Percentiles rank a stretch among this genome's conserved stretches.
Evolutionary conservation across 2,113 vertebrate genomes (phyloP).

Genomic region (Dipodomys ordii): DNA sequence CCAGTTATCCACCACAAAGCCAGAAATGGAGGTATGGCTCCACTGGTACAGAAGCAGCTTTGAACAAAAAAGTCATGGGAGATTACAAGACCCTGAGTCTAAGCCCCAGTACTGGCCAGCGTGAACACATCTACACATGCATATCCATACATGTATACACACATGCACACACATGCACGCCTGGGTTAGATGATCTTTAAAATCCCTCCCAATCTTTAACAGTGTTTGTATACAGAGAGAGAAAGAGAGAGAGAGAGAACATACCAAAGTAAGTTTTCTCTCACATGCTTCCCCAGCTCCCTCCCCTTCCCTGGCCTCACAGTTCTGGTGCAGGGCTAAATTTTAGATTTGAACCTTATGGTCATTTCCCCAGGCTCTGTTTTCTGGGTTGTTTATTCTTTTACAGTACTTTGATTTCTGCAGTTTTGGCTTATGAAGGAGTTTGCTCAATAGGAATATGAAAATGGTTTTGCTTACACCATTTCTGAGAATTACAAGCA

Average conservation of each 20-base stretch:
- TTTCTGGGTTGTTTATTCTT: conserved; percentile 64
- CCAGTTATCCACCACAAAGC: too few species aligned
- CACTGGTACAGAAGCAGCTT: too few species aligned
- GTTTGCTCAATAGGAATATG: conserved; percentile 67
- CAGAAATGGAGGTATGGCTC: too few species aligned
- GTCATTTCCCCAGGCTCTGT: conserved; percentile 43
- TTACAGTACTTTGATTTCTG: conserved; percentile 75
- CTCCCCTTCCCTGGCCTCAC: not conserved
- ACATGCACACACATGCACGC: too few species aligned
- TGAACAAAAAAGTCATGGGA: too few species aligned
- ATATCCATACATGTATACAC: too few species aligned
- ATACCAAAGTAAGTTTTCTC: not conserved
- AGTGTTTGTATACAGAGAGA: too few species aligned
- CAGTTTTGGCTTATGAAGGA: conserved; percentile 60
- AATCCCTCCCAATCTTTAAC: not conserved
- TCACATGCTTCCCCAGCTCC: not conserved
- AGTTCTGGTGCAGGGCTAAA: not conserved
- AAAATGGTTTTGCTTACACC: conserved; percentile 67
- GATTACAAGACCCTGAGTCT: too few species aligned
- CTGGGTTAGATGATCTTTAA: not conserved
- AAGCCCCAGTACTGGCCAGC: too few species aligned
- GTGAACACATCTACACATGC: too few species aligned
- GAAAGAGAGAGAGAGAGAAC: too few species aligned
- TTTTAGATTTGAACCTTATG: conserved; percentile 54
- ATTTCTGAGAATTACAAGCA: conserved; percentile 78